These are phyloP conservation scores for Promerops cafer DNA, from an alignment of 2,113 vertebrate genomes.

Conservation along the genomic window DNA sequence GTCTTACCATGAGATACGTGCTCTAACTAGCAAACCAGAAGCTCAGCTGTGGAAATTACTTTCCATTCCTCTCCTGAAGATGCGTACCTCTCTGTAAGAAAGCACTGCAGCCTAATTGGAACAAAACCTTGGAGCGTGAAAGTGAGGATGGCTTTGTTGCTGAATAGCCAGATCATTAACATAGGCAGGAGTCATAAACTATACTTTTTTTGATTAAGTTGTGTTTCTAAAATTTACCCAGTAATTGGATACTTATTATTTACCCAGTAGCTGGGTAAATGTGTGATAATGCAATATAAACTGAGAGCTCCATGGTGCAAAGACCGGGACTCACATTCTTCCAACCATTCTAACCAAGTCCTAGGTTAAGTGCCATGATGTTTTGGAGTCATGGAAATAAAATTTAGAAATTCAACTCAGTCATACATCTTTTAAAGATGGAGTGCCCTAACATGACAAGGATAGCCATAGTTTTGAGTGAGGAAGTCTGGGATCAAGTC, in stretches of 20 bases:
- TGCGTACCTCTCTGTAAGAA: background rate
- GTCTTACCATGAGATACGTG: background rate
- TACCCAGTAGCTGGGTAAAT: background rate
- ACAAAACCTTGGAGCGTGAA: background rate
- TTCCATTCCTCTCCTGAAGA: background rate
- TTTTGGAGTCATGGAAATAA: background rate
- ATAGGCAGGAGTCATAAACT: background rate
- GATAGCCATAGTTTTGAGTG: background rate
- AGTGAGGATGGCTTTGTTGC: background rate
- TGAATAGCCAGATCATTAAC: background rate
- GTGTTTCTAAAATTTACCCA: background rate
- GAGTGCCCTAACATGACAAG: background rate
- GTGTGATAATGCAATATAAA: background rate
- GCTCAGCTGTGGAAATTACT: background rate
- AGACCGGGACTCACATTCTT: background rate
- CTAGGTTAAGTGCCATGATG: background rate
- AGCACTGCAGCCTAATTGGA: background rate
- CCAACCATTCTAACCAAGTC: too few relatives aligned
- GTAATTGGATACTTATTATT: background rate
- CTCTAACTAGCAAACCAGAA: background rate
- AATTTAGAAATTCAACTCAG: background rate
- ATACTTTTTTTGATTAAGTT: background rate
- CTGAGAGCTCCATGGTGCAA: background rate
- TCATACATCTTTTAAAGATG: background rate
- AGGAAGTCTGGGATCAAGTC: background rate